Conservation (phyloP, 2,797 vertebrate species). For the Danio albolineatus region DNA sequence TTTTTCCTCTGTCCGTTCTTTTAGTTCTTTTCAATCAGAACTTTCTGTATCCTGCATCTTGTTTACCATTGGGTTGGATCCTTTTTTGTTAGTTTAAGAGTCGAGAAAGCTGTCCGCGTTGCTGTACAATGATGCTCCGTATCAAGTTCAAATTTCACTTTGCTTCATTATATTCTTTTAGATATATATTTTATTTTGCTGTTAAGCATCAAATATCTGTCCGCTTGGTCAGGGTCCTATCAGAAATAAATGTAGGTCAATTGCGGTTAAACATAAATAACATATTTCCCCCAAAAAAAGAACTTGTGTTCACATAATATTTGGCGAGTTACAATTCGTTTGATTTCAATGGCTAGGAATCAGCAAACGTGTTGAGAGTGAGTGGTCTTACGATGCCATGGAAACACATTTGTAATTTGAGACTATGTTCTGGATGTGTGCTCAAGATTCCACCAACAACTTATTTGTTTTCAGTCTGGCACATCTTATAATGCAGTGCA, state of each 20-base stretch:
- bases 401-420: conserved; percentile 41
- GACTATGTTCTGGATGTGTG: neutral
- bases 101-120: neutral
- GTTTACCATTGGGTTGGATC: conserved; percentile 8
- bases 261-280: neutral
- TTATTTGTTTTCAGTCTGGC: conserved; percentile 10
- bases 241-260: conserved; percentile 7
- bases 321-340: conserved; percentile 23
- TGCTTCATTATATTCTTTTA: too few species aligned
- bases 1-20: conserved; percentile 44
- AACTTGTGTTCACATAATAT: neutral
- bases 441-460: conserved; percentile 16
- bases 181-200: neutral
- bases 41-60: neutral
- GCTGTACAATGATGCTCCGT: conserved; percentile 6
- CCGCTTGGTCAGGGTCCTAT: neutral
- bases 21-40: conserved; percentile 17
- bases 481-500: neutral
- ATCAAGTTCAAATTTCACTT: conserved; percentile 1
- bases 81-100: conserved; percentile 12
- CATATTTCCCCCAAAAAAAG: neutral
- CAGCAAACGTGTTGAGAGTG: neutral
- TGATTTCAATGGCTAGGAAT: conserved; percentile 18
- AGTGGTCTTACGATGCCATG: conserved; percentile 15
- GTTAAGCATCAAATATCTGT: neutral